A percentile compares a stretch with the other conserved stretches of the same genome.
These are phyloP conservation scores for Megaceryle torquata DNA, from an alignment of 2,113 vertebrate species.

Conservation along the genomic window DNA sequence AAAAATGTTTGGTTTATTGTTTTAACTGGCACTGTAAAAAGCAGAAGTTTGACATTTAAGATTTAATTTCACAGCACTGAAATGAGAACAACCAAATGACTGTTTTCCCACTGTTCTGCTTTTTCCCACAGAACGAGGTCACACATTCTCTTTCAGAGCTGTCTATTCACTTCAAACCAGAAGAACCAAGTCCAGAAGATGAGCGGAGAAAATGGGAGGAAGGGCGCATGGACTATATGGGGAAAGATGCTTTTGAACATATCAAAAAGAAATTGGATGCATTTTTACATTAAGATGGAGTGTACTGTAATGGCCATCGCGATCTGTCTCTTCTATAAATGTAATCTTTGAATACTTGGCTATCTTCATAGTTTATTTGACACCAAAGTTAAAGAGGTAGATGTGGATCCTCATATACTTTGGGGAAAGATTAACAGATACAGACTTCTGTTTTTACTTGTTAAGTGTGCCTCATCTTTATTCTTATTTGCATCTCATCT, in stretches of 20 bases:
- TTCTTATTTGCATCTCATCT: neutral
- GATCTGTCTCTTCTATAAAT: neutral
- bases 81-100: neutral
- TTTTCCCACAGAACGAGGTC: conserved; percentile 40
- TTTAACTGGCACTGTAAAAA: neutral
- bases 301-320: neutral
- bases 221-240: conserved; percentile 83
- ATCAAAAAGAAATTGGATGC: conserved; percentile 78
- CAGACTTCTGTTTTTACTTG: neutral
- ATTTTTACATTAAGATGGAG: conserved; percentile 76
- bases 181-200: conserved; percentile 57
- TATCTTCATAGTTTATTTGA: neutral
- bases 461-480: conserved; percentile 15
- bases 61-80: neutral
- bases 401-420: neutral
- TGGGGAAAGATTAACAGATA: neutral
- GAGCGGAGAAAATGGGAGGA: conserved; percentile 78
- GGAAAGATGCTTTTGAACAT: conserved; percentile 77
- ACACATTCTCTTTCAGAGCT: conserved; percentile 35
- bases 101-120: neutral
- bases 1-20: neutral
- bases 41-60: neutral
- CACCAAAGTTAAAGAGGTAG: neutral
- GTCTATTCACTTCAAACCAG: conserved; percentile 48
- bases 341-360: neutral